Evolutionary conservation across 2,888 invertebrate genomes (phyloP), one percentile per base, ranked within the genome.

Genomic region (Scelioninae gen. 1): DNA sequence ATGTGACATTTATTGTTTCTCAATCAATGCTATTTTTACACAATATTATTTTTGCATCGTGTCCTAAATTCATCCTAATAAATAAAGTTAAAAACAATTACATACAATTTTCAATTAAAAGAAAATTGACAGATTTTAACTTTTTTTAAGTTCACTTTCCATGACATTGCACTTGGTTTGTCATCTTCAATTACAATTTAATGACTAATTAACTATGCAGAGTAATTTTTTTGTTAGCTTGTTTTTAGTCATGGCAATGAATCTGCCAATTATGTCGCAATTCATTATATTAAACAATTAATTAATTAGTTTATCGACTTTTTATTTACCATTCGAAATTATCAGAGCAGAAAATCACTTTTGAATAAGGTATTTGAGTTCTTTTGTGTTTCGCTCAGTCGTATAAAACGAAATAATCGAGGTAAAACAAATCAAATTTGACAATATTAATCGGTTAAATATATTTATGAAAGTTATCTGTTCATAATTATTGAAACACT

Each of bases 341-440:
- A 53, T 5, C 11, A 29, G 51, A 53, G 29, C 51, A 23, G 51
- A 53, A 53, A 53, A 53, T 53, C 23, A 53, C 29, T 7, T 10
- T 23, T 16, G 29, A 53, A 29, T 53, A 29, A 53, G 23, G 29
- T 53, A 10, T 29, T 53, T 23, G 11, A n/a, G n/a, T 29, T 11
- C 51, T 23, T 53, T 53, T 53, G 51, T 29, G 16, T 29, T 16
- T 53, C 10, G 29, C 9, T 29, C 51, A 53, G 23, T 53, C 23
- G 23, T 29, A 29, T 23, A 29, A 29, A 53, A 53, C 23, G 51
- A 53, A 16, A 53, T 53, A 53, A 53, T 4, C 11, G 38, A 38
- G 9, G 38, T 38, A 11, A 10, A 38, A 38, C 38, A 38, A 38
- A 38, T 38, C 38, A 38, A 38, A 23, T 23, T 23, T 23, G 23